Evolutionary conservation across 2,888 invertebrate species (phyloP), one percentile per base, ranked within the genome.

Genomic region (Rosalia funebris): DNA sequence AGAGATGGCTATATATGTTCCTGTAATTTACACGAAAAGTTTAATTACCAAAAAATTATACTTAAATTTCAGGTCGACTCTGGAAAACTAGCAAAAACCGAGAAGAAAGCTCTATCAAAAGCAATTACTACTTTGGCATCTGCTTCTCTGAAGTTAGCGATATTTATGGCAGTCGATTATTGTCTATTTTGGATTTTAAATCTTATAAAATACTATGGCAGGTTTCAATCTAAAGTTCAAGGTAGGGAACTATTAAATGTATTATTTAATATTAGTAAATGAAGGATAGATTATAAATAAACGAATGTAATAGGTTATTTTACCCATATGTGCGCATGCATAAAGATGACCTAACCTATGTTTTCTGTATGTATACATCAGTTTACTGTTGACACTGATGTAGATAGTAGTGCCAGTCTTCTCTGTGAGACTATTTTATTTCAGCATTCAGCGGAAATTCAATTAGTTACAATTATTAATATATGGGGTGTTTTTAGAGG

Each of bases 101-200:
- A 92, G 73, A 86, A 82, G 71, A 78, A 82, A 0, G 84, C 86
- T 62, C 72, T 91, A 5, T 83, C 77, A 53, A 86, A 77, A 78
- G 88, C 79, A 0, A 69, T 83, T 0, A 76, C 84, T 11, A 86
- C 91, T 64, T 84, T 93, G 77, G 71, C 84, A 0, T 82, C 90
- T 11, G 87, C 90, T 0, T 86, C 88, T 0, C 81, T 92, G 58
- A 93, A 95, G 76, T 82, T 94, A 10, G 79, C 86, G 17, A 87
- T 90, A 42, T 90, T 92, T 72, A 88, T 95, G 75, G 80, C 87
- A 14, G 86, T 89, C 1, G 95, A 96, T 79, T 93, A 91, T 77
- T 86, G 89, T 15, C 81, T 95, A 0, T 93, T 86, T 76, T 92
- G 92, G 90, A 83, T 94, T n/a, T 79, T 95, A 48, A 80, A 79